Conservation (phyloP, 1,140 invertebrate species). For the Helicoverpa zea region DNA sequence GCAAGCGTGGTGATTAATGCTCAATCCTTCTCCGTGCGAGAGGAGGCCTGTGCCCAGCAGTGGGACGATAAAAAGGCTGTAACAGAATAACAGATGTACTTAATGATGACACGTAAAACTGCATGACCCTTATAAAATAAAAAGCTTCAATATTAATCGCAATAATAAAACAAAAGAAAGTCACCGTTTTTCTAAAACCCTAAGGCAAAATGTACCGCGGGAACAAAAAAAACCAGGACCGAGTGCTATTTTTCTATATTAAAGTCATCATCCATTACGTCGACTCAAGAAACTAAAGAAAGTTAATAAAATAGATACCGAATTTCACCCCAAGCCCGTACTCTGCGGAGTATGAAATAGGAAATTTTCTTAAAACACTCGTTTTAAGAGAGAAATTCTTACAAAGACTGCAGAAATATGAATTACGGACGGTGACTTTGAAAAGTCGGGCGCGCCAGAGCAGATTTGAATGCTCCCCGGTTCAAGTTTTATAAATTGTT, state of each 20-base stretch:
- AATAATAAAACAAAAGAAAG: too few relatives aligned
- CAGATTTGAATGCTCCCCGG: conserved; percentile 59
- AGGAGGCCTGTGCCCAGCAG: too few relatives aligned
- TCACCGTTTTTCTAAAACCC: too few relatives aligned
- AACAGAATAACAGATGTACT: too few relatives aligned
- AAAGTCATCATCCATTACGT: conserved; percentile 19
- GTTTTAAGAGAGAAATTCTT: conserved; percentile 40
- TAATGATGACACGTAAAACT: too few relatives aligned
- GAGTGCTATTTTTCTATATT: neutral
- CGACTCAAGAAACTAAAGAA: conserved; percentile 15
- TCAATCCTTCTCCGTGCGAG: too few relatives aligned
- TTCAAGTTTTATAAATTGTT: conserved; percentile 52
- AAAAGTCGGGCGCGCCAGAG: conserved; percentile 57
- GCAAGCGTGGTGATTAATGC: too few relatives aligned
- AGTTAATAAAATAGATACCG: conserved; percentile 36
- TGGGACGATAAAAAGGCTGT: too few relatives aligned
- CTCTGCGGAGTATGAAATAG: conserved; percentile 30
- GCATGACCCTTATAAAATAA: too few relatives aligned
- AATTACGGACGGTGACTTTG: conserved; percentile 63
- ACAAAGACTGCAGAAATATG: conserved; percentile 51
- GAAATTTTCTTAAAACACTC: conserved; percentile 34
- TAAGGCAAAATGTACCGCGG: neutral
- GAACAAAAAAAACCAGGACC: neutral
- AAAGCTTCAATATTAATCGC: too few relatives aligned
- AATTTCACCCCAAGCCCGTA: neutral